Evolutionary conservation across 2,113 vertebrate genomes (phyloP), one percentile per base, ranked within the genome.

Genomic region (Psettodes erumei): DNA sequence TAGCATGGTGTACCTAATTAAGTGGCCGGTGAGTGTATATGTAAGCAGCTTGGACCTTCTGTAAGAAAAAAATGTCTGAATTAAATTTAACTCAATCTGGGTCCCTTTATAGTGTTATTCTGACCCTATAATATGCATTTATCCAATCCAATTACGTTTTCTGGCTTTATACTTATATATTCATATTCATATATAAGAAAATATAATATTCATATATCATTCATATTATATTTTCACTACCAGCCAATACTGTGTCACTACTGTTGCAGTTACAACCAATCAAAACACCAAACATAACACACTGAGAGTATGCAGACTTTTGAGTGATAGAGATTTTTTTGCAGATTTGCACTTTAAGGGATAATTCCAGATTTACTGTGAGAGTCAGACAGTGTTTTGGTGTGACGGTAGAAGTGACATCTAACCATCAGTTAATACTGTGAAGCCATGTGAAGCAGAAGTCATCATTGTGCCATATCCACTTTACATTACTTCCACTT

Each of bases 331-430:
- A 81, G 51, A 66, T 9, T 3, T 37, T 75, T 79, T 65, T 43
- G 45, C 55, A 75, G 56, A 91, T 93, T 92, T 90, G 83, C 80
- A 92, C 90, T 91, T 82, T 53, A 75, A 85, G 62, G 71, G 71
- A 78, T 60, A 62, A 67, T 8, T 81, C 47, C 59, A 74, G 30
- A 56, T 64, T 54, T 6, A 47, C 23, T 27, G 15, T 58, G 51
- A 61, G 25, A 28, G 16, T 48, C 45, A 43, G 70, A 70, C 15
- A 28, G 65, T 25, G 43, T n/a, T 72, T 47, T 38, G 67, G 16
- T 33, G 58, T 38, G 65, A 63, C 69, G 47, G 69, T 16, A 25
- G 72, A 51, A 51, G 40, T 67, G 66, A 45, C 3, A 58, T n/a
- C 13, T 10, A 61, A 0, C 0, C 40, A 58, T 28, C 21, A 0